phyloP scores from a whole-genome alignment of 2,113 vertebrate species.

The Psephotus haematonotus region DNA sequence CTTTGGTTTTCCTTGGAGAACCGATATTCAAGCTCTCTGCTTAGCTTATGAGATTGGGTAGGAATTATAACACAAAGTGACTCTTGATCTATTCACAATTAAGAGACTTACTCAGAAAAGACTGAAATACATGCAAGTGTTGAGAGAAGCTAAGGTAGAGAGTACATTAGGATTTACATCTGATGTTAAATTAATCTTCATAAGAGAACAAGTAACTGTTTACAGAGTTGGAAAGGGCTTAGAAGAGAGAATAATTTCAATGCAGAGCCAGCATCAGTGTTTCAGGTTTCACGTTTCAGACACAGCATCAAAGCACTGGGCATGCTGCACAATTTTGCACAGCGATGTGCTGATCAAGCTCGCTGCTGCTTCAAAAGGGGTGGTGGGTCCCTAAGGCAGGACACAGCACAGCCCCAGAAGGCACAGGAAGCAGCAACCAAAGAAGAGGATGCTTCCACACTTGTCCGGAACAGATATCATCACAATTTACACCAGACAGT shows the following conservation, averaged over 20 bases:
- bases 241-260: neutral
- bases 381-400: fast-evolving
- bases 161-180: neutral
- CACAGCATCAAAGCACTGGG: fast-evolving
- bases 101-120: neutral
- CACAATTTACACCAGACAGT: neutral
- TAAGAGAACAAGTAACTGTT: neutral
- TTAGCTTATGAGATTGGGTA: neutral
- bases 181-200: neutral
- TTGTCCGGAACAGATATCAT: neutral
- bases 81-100: neutral
- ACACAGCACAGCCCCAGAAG: neutral
- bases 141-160: neutral
- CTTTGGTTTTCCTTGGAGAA: neutral
- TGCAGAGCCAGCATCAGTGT: fast-evolving
- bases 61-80: neutral
- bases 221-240: neutral
- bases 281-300: neutral
- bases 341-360: neutral
- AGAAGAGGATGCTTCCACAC: fast-evolving
- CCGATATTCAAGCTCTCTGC: neutral
- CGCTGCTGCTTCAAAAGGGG: neutral
- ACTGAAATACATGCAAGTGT: neutral
- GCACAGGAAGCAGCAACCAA: neutral
- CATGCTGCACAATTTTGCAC: fast-evolving